phyloP scores from a whole-genome alignment of 2,797 vertebrate species.

The Adrianichthys oophorus region DNA sequence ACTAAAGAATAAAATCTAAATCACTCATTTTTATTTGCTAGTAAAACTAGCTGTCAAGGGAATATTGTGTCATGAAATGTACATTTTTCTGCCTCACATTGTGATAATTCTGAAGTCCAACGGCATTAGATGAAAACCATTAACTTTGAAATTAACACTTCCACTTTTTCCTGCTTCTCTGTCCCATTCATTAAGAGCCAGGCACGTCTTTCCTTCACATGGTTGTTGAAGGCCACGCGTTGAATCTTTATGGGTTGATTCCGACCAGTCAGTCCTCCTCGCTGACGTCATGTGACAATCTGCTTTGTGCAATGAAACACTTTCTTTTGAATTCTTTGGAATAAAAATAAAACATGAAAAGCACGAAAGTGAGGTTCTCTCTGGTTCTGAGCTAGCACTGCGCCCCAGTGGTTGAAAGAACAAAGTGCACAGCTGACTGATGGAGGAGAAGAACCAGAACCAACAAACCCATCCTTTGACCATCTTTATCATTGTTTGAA shows the following conservation, averaged over 20 bases:
- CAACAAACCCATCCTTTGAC: neutral
- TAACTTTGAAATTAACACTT: no score
- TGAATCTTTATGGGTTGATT: slow-evolving; percentile 61
- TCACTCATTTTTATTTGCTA: no score
- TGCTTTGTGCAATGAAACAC: slow-evolving; percentile 20
- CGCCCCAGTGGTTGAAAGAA: slow-evolving; percentile 60
- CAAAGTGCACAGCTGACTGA: slow-evolving; percentile 26
- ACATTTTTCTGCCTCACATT: no score
- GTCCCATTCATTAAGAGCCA: slow-evolving; percentile 4
- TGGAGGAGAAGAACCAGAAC: neutral
- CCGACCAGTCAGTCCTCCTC: slow-evolving; percentile 34
- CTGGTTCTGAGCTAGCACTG: slow-evolving; percentile 56
- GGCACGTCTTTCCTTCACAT: slow-evolving; percentile 3
- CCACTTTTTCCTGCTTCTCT: neutral
- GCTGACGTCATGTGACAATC: slow-evolving; percentile 59
- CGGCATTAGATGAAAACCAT: no score
- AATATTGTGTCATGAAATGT: no score
- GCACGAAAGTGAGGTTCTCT: neutral
- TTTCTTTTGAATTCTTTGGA: slow-evolving; percentile 21
- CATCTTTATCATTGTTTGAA: neutral
- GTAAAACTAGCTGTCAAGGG: no score
- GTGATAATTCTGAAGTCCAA: no score
- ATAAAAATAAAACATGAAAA: neutral
- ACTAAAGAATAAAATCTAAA: no score
- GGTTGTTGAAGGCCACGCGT: slow-evolving; percentile 17